A percentile compares a stretch with the other conserved stretches of the same genome.
Evolutionary conservation across 1,140 invertebrate genomes (phyloP).

Genomic region (Lepidurus arcticus): DNA sequence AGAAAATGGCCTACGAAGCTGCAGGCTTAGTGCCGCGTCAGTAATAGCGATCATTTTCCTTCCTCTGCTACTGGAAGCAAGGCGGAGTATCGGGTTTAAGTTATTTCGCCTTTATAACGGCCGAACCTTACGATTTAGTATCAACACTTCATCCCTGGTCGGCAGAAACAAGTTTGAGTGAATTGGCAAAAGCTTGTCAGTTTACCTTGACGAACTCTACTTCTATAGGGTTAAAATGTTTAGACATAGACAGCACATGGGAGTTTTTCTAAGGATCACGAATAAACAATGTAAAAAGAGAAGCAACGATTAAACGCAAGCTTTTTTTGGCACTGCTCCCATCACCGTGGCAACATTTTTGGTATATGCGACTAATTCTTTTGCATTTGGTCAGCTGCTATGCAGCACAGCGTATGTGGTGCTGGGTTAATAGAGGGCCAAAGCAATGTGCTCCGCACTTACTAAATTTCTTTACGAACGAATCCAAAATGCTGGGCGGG

Average conservation of each 20-base stretch:
- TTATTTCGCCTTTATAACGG: too few relatives aligned
- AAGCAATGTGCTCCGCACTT: constrained; percentile 24
- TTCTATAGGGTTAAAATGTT: constrained; percentile 2
- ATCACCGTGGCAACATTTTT: neutral
- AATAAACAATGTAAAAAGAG: neutral
- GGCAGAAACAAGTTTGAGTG: too few relatives aligned
- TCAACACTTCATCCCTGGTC: too few relatives aligned
- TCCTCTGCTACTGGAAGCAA: too few relatives aligned
- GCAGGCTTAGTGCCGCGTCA: too few relatives aligned
- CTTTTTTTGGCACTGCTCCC: neutral
- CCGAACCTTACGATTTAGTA: too few relatives aligned
- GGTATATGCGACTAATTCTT: neutral
- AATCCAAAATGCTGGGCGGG: constrained; percentile 28
- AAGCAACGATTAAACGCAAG: constrained; percentile 17
- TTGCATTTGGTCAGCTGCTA: neutral
- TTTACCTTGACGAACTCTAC: neutral
- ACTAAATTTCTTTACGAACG: constrained; percentile 35
- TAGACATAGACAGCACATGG: constrained; percentile 9
- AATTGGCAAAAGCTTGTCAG: neutral
- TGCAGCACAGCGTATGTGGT: neutral
- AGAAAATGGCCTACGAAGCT: too few relatives aligned
- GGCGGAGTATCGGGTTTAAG: too few relatives aligned
- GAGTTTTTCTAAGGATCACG: constrained; percentile 1
- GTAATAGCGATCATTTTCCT: too few relatives aligned
- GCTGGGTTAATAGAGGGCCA: neutral